Percentiles rank a stretch among this genome's conserved stretches.
Evolutionary conservation across 1,140 invertebrate species (phyloP).

Genomic region (Aethina tumida): DNA sequence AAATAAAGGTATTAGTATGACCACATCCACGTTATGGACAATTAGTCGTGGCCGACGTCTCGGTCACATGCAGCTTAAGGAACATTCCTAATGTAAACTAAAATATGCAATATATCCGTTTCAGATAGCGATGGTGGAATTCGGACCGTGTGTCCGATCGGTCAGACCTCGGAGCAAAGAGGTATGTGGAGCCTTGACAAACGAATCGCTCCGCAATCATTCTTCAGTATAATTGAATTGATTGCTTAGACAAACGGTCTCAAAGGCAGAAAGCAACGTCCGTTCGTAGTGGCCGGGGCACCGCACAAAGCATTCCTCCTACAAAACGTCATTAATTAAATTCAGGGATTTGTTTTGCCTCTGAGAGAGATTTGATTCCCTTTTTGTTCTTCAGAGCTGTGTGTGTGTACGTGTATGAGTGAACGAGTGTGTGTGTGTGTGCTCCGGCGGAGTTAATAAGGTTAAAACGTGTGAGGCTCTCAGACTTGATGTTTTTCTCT

Average conservation of each 20-base stretch:
- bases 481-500: constrained; percentile 26
- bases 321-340: constrained; percentile 38
- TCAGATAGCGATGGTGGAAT: no score
- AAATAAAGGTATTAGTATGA: no score
- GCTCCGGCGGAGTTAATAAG: constrained; percentile 26
- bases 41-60: no score
- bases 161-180: constrained; percentile 12
- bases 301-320: constrained; percentile 33
- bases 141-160: no score
- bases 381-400: constrained; percentile 27
- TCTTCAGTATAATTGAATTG: constrained; percentile 33
- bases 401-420: not conserved
- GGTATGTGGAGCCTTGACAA: constrained; percentile 32
- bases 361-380: constrained; percentile 30
- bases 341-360: constrained; percentile 36
- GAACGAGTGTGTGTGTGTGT: constrained; percentile 8
- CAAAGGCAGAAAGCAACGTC: constrained; percentile 24
- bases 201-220: constrained; percentile 28
- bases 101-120: no score
- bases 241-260: constrained; percentile 35
- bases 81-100: no score
- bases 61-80: no score
- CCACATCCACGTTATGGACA: no score
- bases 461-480: constrained; percentile 29
- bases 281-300: constrained; percentile 13